A percentile compares a stretch with the other conserved stretches of the same genome.
These are phyloP conservation scores for Oceanodroma tethys DNA, from an alignment of 2,113 vertebrate species.

Conservation along the genomic window DNA sequence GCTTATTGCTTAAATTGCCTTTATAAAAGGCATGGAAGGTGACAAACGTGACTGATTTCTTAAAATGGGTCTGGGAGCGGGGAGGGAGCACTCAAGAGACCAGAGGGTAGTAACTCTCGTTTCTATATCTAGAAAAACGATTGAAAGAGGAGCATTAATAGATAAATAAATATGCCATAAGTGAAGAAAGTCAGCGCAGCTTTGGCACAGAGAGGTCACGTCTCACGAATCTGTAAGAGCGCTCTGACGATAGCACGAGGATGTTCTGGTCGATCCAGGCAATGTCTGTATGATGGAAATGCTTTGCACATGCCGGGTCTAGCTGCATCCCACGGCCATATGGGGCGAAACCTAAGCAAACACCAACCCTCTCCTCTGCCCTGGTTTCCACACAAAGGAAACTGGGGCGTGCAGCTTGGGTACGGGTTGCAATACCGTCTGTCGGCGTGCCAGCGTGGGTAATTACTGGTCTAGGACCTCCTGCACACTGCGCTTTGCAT, in stretches of 20 bases:
- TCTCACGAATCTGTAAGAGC: background rate
- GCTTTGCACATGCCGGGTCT: constrained; percentile 32
- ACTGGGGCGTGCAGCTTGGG: constrained; percentile 5
- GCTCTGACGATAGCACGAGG: background rate
- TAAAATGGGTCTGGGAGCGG: background rate
- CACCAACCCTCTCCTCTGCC: background rate
- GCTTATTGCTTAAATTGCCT: constrained; percentile 44
- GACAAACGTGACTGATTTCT: constrained; percentile 22
- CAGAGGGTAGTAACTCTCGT: background rate
- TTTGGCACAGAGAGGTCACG: background rate
- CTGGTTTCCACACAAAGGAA: constrained; percentile 48
- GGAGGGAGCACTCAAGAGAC: background rate
- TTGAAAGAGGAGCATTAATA: background rate
- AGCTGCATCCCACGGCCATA: constrained; percentile 41
- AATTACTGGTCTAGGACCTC: constrained; percentile 1
- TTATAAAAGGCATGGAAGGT: constrained; percentile 19
- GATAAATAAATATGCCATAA: background rate
- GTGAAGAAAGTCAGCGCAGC: background rate
- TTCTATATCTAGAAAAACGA: background rate
- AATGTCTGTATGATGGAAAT: fast-evolving
- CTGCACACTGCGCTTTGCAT: background rate
- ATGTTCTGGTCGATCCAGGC: background rate
- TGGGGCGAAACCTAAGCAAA: constrained; percentile 39
- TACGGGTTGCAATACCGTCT: background rate
- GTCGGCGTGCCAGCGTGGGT: background rate